Evolutionary conservation across 53 echinoderm and acorn worm genomes (phyloP).

Genomic region (Echinarachnius parma): DNA sequence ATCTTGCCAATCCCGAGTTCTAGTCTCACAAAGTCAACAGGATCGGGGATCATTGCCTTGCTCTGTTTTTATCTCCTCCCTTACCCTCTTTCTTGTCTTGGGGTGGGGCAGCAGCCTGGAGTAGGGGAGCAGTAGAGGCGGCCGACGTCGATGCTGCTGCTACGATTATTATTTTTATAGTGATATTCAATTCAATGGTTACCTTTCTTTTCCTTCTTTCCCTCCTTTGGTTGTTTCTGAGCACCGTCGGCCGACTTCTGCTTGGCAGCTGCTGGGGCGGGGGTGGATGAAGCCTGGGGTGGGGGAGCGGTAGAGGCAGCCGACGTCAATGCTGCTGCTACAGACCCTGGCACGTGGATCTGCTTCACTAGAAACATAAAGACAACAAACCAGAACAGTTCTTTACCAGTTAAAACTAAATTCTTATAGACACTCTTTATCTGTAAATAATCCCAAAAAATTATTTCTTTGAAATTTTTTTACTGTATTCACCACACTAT

Average conservation of each 20-base stretch:
- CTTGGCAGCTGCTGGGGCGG: background rate
- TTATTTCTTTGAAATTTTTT: too few relatives aligned
- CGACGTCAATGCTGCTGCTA: background rate
- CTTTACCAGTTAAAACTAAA: too few relatives aligned
- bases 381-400: too few relatives aligned
- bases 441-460: too few relatives aligned
- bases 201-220: slow-evolving; percentile 63
- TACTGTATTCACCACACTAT: too few relatives aligned
- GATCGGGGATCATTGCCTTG: slow-evolving; percentile 33
- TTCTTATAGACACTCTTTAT: too few relatives aligned
- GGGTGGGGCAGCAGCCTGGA: background rate
- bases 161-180: background rate
- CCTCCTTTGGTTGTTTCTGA: slow-evolving; percentile 13
- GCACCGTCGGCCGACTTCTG: background rate
- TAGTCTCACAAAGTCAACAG: background rate
- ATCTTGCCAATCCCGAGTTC: too few relatives aligned
- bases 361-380: slow-evolving; percentile 22
- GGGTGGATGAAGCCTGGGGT: background rate
- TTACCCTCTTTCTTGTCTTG: background rate
- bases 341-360: slow-evolving; percentile 24
- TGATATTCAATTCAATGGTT: background rate
- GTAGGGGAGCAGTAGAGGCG: slow-evolving; percentile 12
- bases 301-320: slow-evolving; percentile 18
- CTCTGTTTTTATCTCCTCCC: slow-evolving; percentile 41
- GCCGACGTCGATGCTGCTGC: slow-evolving; percentile 6